A percentile compares a stretch with the other conserved stretches of the same genome.
Evolutionary conservation across 1,140 invertebrate genomes (phyloP).

Genomic region (Bombus soroeensis): DNA sequence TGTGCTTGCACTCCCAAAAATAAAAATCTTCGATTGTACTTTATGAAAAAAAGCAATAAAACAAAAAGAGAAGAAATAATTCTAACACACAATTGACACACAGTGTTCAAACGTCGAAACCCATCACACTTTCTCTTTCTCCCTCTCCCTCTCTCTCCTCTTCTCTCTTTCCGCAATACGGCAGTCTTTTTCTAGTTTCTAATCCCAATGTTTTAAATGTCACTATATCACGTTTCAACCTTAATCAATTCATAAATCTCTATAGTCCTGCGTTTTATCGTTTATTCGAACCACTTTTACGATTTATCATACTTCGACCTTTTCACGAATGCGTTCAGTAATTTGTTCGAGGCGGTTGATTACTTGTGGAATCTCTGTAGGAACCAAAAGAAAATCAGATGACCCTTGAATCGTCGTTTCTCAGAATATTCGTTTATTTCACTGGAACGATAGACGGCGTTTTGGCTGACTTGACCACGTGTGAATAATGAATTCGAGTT

Average conservation of each 20-base stretch:
- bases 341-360: not conserved
- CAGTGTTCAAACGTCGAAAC: not conserved
- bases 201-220: not conserved
- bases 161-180: no score
- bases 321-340: not conserved
- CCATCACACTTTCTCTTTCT: not conserved
- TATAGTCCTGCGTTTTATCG: not conserved
- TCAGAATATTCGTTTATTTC: not conserved
- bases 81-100: not conserved
- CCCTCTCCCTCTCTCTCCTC: no score
- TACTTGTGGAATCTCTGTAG: not conserved
- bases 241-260: not conserved
- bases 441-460: not conserved
- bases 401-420: no score
- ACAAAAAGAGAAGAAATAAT: not conserved
- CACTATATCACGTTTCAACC: not conserved
- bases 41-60: not conserved
- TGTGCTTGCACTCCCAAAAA: no score
- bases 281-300: not conserved
- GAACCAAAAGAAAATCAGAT: no score
- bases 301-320: not conserved
- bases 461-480: not conserved
- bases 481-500: not conserved
- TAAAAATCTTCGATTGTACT: not conserved
- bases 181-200: not conserved